Conservation (phyloP, 2,113 vertebrate species). For the Corythaixoides concolor region DNA sequence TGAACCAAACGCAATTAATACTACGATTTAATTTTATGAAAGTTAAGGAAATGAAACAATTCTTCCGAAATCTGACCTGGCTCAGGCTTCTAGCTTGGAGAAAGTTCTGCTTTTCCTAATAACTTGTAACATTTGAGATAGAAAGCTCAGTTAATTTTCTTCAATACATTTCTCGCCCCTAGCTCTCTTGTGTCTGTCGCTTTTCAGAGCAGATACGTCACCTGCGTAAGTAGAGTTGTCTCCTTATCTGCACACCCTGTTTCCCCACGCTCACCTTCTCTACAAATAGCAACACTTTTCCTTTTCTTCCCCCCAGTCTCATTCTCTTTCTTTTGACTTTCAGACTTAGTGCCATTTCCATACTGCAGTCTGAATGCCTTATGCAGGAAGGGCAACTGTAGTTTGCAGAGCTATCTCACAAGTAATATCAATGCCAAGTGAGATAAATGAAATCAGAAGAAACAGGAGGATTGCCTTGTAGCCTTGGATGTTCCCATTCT, state of each 20-base stretch:
- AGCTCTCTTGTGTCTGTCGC: neutral
- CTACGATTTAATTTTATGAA: slow-evolving; percentile 15
- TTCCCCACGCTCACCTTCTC: neutral
- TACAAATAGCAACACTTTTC: neutral
- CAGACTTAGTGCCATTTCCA: neutral
- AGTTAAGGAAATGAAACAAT: slow-evolving; percentile 40
- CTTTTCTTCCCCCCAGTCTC: neutral
- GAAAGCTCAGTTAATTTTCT: slow-evolving; percentile 32
- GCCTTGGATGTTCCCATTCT: slow-evolving; percentile 96
- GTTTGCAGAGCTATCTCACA: neutral
- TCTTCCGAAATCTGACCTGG: slow-evolving; percentile 24
- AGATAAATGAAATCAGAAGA: neutral
- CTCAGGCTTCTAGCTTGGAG: slow-evolving; percentile 2
- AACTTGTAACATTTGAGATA: neutral
- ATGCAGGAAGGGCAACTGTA: neutral
- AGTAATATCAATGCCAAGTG: neutral
- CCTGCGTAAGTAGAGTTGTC: neutral
- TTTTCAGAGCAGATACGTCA: slow-evolving; percentile 7
- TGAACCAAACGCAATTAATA: slow-evolving; percentile 46
- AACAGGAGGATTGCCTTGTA: slow-evolving; percentile 84
- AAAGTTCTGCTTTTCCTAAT: slow-evolving; percentile 27
- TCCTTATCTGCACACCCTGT: neutral
- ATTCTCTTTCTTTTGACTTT: neutral
- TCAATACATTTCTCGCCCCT: neutral
- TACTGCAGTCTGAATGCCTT: neutral